Percentiles rank a stretch among this genome's conserved stretches.
phyloP scores from a whole-genome alignment of 2,888 invertebrate genomes.

The Dynastes grantii region DNA sequence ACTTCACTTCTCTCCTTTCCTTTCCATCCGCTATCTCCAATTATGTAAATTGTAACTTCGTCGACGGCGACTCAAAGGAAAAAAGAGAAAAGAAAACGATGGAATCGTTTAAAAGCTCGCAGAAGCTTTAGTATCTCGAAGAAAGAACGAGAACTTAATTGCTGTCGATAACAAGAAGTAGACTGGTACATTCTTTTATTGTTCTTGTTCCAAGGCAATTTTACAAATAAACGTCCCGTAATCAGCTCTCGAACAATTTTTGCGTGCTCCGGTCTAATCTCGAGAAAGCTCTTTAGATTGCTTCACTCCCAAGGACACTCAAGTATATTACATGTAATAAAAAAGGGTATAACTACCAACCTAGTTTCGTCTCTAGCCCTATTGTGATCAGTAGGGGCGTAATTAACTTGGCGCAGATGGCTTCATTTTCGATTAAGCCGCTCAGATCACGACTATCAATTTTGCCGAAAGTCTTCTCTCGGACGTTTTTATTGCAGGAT shows the following conservation, averaged over 20 bases:
- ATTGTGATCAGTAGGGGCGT: slow-evolving; percentile 16
- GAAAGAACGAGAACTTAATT: slow-evolving; percentile 30
- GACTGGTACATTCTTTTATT: slow-evolving; percentile 36
- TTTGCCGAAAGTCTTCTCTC: background rate
- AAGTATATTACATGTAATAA: slow-evolving; percentile 36
- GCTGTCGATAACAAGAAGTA: slow-evolving; percentile 38
- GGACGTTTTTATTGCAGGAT: slow-evolving; percentile 11
- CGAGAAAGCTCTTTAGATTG: slow-evolving; percentile 34
- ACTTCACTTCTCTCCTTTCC: slow-evolving; percentile 4
- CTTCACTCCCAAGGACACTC: slow-evolving; percentile 15
- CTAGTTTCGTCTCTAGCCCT: slow-evolving; percentile 28
- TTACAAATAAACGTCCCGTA: slow-evolving; percentile 39
- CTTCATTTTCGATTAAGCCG: slow-evolving; percentile 34
- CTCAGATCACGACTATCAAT: slow-evolving; percentile 33
- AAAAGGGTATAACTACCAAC: slow-evolving; percentile 23
- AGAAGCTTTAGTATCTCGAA: slow-evolving; percentile 29
- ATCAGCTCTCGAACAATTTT: slow-evolving; percentile 29
- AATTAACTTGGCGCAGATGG: slow-evolving; percentile 35
- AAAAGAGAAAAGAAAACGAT: slow-evolving; percentile 1
- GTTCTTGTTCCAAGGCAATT: slow-evolving; percentile 40
- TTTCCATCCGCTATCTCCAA: slow-evolving; percentile 8
- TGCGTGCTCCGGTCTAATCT: slow-evolving; percentile 32
- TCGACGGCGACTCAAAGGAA: slow-evolving; percentile 28
- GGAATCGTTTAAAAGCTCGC: slow-evolving; percentile 35
- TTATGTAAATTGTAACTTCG: slow-evolving; percentile 44